Evolutionary conservation across 2,888 invertebrate species (phyloP).

Genomic region (Leptopilina syphax): DNA sequence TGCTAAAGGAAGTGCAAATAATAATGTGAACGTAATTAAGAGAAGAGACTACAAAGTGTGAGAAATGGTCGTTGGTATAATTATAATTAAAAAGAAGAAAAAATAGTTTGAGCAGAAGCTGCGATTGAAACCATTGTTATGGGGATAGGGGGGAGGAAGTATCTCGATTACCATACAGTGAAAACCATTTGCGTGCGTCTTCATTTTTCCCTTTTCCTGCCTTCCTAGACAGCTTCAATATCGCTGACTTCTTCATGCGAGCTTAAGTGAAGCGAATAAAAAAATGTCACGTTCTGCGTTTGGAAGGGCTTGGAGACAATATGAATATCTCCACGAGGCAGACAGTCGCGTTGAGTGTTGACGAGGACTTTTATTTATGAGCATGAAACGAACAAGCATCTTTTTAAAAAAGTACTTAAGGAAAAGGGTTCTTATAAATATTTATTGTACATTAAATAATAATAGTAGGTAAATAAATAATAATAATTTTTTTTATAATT

Average conservation of each 20-base stretch:
- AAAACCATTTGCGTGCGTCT: conserved; percentile 20
- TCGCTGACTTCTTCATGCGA: conserved; percentile 54
- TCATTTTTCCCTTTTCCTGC: conserved; percentile 22
- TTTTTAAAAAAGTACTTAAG: conserved; percentile 2
- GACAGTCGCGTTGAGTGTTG: conserved; percentile 36
- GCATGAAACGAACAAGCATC: conserved; percentile 9
- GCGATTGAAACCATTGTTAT: conserved; percentile 18
- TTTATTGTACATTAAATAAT: too few relatives aligned
- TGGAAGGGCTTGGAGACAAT: conserved; percentile 29
- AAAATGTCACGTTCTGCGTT: conserved; percentile 57
- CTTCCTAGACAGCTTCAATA: conserved; percentile 50
- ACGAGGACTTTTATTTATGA: neutral
- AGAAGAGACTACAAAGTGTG: neutral
- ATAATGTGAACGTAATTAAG: neutral
- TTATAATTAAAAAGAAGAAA: neutral
- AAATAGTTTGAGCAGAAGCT: neutral
- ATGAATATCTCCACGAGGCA: conserved; percentile 30
- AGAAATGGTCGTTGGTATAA: neutral
- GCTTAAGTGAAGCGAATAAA: conserved; percentile 50
- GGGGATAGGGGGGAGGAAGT: neutral
- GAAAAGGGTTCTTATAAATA: too few relatives aligned
- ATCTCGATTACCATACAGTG: conserved; percentile 25
- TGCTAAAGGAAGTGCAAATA: neutral
- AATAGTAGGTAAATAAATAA: too few relatives aligned
- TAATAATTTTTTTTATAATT: too few relatives aligned